phyloP scores from a whole-genome alignment of 2,888 invertebrate genomes.

The Nebria brevicollis region DNA sequence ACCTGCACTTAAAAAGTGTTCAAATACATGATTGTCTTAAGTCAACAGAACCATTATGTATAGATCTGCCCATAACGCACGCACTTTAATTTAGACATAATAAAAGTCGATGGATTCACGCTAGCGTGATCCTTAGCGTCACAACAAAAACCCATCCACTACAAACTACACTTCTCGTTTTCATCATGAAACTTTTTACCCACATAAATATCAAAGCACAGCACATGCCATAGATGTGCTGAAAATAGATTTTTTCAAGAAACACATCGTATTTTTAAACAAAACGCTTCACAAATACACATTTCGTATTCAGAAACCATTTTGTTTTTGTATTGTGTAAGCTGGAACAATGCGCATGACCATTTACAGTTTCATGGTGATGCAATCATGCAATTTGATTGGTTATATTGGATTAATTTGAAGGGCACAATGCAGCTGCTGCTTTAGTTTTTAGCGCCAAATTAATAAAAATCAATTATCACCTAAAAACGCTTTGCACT shows the following conservation, averaged over 20 bases:
- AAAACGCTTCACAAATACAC: slow-evolving; percentile 61
- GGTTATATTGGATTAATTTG: slow-evolving; percentile 21
- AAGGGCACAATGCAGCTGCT: slow-evolving; percentile 41
- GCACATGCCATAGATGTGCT: slow-evolving; percentile 36
- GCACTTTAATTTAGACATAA: slow-evolving; percentile 35
- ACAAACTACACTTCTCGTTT: slow-evolving; percentile 24
- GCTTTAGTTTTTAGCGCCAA: slow-evolving; percentile 29
- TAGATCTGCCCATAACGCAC: slow-evolving; percentile 24
- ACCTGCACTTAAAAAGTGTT: slow-evolving; percentile 26
- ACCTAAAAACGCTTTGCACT: not conserved
- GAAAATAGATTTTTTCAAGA: slow-evolving; percentile 40
- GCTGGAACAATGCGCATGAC: slow-evolving; percentile 47
- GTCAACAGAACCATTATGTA: slow-evolving; percentile 28
- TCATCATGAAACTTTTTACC: slow-evolving; percentile 34
- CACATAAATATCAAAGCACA: slow-evolving; percentile 22
- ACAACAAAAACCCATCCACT: slow-evolving; percentile 35
- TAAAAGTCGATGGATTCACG: slow-evolving; percentile 31
- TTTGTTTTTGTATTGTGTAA: slow-evolving; percentile 58
- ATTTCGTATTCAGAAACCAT: slow-evolving; percentile 59
- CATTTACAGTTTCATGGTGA: slow-evolving; percentile 40
- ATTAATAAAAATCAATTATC: slow-evolving; percentile 14
- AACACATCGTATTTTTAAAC: slow-evolving; percentile 53
- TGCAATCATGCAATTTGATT: slow-evolving; percentile 41
- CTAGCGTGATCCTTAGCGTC: slow-evolving; percentile 44
- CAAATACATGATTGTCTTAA: slow-evolving; percentile 38